Evolutionary conservation across 1,140 invertebrate species (phyloP), one percentile per base, ranked within the genome.

Genomic region (Paraescarpia echinospica): DNA sequence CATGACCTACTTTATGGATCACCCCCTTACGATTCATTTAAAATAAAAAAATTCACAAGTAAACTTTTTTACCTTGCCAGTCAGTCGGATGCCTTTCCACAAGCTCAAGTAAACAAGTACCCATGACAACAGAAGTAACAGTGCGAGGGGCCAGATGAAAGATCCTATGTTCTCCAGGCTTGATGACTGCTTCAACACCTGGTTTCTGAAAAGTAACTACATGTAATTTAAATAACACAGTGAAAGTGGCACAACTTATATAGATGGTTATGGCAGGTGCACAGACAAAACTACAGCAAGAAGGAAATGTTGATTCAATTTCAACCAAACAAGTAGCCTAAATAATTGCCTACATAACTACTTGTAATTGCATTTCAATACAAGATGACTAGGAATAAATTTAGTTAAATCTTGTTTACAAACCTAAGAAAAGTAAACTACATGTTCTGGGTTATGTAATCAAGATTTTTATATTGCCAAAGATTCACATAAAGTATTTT

Each of bases 51-150:
- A 35, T n/a, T 41, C 41, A 48, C 41, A 92, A 77, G n/a, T 90
- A 77, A 77, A 77, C 22, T 22, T 77, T 31, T 77, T 0, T 92
- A 98, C 98, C 97, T 99, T 99, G 93, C 98, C 98, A 0, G 98
- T 99, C 4, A 98, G 99, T 27, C 98, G 98, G 89, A 99, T 99
- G 35, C 99, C 99, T 96, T 99, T 99, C 93, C 99, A 99, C 97
- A 99, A 99, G 96, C 98, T 99, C 96, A 99, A 97, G 95, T 99
- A 99, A 90, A 99, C 98, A 6, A 99, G 96, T 48, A 99, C 97
- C 99, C 99, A 99, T 89, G 98, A 98, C 0, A 99, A 96, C 1
- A 99, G 96, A n/a, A 99, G 96, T 14, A 98, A 98, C 22, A 99
- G 94, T 1, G 97, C 98, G 92, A 99, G 98, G 95, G 98, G 98